Evolutionary conservation across 2,888 invertebrate genomes (phyloP).

Genomic region (Eilema griseolum): DNA sequence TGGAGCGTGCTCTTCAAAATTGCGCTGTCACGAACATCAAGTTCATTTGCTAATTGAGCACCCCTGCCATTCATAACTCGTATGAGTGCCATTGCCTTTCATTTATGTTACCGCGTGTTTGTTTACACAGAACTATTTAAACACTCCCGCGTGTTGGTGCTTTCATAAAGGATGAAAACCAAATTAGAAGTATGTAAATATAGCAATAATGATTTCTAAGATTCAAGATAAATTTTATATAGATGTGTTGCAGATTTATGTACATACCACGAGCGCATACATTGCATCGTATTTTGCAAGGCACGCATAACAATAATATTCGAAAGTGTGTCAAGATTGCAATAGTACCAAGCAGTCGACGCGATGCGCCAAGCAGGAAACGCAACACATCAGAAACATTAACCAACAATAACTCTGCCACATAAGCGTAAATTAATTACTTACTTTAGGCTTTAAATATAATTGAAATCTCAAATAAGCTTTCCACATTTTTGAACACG

Average conservation of each 20-base stretch:
- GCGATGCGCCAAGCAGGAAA: conserved; percentile 75
- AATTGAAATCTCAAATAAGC: neutral
- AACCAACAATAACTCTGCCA: conserved; percentile 59
- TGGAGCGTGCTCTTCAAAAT: conserved; percentile 33
- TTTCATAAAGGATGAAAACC: conserved; percentile 40
- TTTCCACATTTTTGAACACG: neutral
- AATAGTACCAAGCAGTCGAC: conserved; percentile 71
- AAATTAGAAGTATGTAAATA: conserved; percentile 33
- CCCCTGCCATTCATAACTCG: conserved; percentile 45
- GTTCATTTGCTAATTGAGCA: conserved; percentile 64
- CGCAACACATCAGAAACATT: conserved; percentile 70
- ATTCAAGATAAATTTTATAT: conserved; percentile 47
- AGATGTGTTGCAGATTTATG: conserved; percentile 50
- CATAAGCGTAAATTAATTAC: conserved; percentile 20
- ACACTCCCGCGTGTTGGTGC: conserved; percentile 32
- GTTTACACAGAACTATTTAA: conserved; percentile 40
- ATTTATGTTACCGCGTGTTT: conserved; percentile 37
- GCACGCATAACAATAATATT: conserved; percentile 81
- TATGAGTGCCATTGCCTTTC: conserved; percentile 43
- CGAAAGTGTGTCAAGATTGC: conserved; percentile 86
- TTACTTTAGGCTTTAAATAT: neutral
- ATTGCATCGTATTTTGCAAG: conserved; percentile 81
- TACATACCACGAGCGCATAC: conserved; percentile 58
- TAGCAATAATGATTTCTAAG: conserved; percentile 35
- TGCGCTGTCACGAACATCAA: conserved; percentile 55